Evolutionary conservation across 1,140 invertebrate species (phyloP).

Genomic region (Aphaenogaster floridana): DNA sequence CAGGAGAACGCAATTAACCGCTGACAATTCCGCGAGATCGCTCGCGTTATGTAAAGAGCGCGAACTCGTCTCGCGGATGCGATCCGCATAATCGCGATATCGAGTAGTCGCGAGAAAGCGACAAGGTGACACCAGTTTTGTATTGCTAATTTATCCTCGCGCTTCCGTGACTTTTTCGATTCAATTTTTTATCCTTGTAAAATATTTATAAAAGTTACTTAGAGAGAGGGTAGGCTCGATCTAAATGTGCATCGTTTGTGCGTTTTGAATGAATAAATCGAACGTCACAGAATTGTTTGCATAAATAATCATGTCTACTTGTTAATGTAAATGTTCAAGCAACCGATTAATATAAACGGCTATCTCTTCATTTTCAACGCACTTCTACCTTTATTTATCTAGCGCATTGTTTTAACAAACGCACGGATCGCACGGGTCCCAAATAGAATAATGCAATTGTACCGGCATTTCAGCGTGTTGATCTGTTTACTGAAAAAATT

Average conservation of each 20-base stretch:
- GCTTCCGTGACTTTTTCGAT: neutral
- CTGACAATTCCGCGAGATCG: constrained; percentile 56
- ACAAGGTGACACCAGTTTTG: constrained; percentile 49
- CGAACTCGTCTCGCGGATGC: neutral
- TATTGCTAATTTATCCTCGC: constrained; percentile 41
- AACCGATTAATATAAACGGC: constrained; percentile 36
- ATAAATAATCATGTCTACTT: constrained; percentile 40
- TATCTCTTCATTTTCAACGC: constrained; percentile 40
- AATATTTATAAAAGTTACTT: constrained; percentile 24
- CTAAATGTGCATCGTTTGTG: constrained; percentile 14
- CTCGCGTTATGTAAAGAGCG: constrained; percentile 38
- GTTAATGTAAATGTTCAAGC: constrained; percentile 22
- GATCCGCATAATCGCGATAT: constrained; percentile 54
- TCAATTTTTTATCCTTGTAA: constrained; percentile 7
- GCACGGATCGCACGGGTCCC: neutral
- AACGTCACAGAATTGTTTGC: constrained; percentile 27
- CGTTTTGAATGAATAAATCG: neutral
- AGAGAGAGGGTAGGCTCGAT: neutral
- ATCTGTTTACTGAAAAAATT: constrained; percentile 42
- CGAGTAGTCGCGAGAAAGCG: constrained; percentile 15
- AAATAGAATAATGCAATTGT: constrained; percentile 42
- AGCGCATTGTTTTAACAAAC: constrained; percentile 31
- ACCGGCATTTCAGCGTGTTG: neutral
- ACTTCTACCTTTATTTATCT: neutral
- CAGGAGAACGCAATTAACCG: constrained; percentile 54